Conservation (phyloP, 2,888 invertebrate species). For the Altica lythri region DNA sequence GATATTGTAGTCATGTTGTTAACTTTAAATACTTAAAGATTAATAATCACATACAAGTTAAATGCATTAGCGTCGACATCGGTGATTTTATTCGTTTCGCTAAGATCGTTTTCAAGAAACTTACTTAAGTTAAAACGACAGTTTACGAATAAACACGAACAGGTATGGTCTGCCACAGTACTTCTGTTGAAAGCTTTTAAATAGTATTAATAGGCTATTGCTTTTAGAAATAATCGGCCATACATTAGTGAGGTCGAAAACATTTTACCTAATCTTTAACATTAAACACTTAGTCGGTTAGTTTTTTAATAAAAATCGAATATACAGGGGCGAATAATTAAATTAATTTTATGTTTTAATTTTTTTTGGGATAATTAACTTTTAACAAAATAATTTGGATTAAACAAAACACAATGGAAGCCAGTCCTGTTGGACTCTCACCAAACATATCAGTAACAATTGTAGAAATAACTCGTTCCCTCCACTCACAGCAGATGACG, state of each 20-base stretch:
- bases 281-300: slow-evolving; percentile 48
- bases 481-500: no score
- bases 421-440: no score
- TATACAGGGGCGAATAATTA: no score
- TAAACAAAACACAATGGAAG: no score
- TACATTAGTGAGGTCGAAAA: slow-evolving; percentile 51
- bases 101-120: slow-evolving; percentile 7
- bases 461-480: no score
- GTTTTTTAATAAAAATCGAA: slow-evolving; percentile 39
- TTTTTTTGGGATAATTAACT: no score
- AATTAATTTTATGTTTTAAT: no score
- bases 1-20: slow-evolving; percentile 55
- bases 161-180: neutral
- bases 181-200: slow-evolving; percentile 48
- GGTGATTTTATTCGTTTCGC: slow-evolving; percentile 39
- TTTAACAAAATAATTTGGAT: no score
- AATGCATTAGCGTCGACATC: slow-evolving; percentile 54
- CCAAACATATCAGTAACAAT: no score
- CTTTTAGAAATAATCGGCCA: slow-evolving; percentile 55
- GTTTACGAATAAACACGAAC: neutral
- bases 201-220: slow-evolving; percentile 57
- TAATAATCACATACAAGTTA: slow-evolving; percentile 56
- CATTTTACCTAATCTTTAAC: slow-evolving; percentile 55
- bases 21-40: slow-evolving; percentile 56
- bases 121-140: neutral